Base-by-base conservation (phyloP, 2,113 vertebrate species). In the Petrocephalus microphthalmus region DNA sequence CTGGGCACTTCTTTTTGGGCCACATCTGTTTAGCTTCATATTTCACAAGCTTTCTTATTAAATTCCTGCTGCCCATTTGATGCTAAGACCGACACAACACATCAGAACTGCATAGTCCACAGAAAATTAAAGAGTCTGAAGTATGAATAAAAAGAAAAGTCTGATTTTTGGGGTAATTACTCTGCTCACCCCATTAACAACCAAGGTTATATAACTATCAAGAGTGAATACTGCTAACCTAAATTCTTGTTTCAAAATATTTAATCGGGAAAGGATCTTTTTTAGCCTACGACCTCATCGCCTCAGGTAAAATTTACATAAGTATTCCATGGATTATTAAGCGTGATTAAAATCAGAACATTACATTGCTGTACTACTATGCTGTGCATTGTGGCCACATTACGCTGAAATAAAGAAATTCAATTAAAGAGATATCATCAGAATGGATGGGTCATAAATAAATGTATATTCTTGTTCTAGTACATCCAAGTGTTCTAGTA, bases 231-330 rank as follows among this genome's bases (percentile, higher is more conserved):
- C 82, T 33, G 86, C 85, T 87, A 88, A 22, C 71, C 47, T 53
- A 45, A 81, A 91, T 90, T 91, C 89, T 90, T 91, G 85, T 90
- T 89, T 47, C 56, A 37, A 87, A 90, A 90, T 89, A 89, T 92
- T 91, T 86, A 89, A 93, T 90, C 91, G 89, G 85, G 87, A 90
- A 90, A 87, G 85, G 88, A 88, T 93, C 89, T 92, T 91, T 91
- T 90, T 92, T 92, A 89, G 89, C 87, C 81, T 6, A 52, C 87
- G 45, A 51, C 84, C 81, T 49, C 57, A 20, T 51, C 45, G 87
- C 53, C 60, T 91, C 91, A 90, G 90, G 88, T 88, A 91, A 90
- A 90, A 92, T 92, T 88, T 88, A 60, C 88, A 83, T 22, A 81
- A 47, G 45, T 22, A 83, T 92, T 92, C 92, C 89, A 92, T 87